Base-by-base conservation (phyloP, 2,797 vertebrate species). In the Premnoplex brunnescens region DNA sequence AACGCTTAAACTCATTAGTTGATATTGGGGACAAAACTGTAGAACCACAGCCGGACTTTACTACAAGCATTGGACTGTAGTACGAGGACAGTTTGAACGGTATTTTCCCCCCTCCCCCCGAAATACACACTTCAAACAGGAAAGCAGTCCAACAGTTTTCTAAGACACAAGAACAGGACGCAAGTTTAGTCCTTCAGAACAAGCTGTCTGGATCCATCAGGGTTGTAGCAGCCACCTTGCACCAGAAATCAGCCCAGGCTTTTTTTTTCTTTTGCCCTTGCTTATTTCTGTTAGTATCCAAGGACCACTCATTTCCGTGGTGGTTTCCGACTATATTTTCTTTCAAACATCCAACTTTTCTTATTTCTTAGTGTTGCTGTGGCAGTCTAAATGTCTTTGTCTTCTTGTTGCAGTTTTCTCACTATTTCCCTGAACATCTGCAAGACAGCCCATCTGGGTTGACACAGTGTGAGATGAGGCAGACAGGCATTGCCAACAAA, bases 381-480 rank as follows among this genome's bases (percentile, higher is more conserved):
- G 90, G 69, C 85, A 96, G 89, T 91, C 95, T 91, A 77, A 91
- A 85, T 73, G 80, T 93, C 91, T 95, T 93, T 94, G 95, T 88
- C 93, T 88, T 86, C 85, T 67, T 72, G 63, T 96, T 94, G 96
- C 91, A 71, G 79, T 95, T 93, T 76, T 97, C 88, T 95, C 59
- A 21, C 89, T 69, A 49, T 96, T 96, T 96, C 96, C 94, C 92
- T 94, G 93, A 96, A 96, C 88, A 91, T 95, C 95, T 95, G 88
- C 87, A 86, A 49, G 90, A 96, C 95, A 94, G 96, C 92, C 95
- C 91, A 68, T 96, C 88, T 73, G 95, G 94, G 92, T 97, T 95
- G 86, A 96, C 95, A 97, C 95, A 96, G 95, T 95, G 96, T 93
- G 89, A 96, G 94, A 97, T 90, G 97, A 97, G 95, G 97, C 96